Percentiles rank a stretch among this genome's conserved stretches.
These are phyloP conservation scores for Bombus impatiens DNA, from an alignment of 1,140 invertebrate genomes.

Conservation along the genomic window DNA sequence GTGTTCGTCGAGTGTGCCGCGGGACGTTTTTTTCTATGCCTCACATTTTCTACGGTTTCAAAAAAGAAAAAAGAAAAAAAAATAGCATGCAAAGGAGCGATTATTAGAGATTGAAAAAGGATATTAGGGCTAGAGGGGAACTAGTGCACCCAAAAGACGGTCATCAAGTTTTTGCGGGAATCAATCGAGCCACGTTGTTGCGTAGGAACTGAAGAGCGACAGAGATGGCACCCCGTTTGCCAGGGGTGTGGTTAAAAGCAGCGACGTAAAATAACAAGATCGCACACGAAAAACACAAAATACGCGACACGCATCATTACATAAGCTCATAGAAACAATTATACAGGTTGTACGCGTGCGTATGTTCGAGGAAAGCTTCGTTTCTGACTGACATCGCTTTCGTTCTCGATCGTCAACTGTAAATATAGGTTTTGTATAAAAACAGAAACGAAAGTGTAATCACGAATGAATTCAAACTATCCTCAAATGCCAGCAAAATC, in stretches of 20 bases:
- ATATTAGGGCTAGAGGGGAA: too few relatives aligned
- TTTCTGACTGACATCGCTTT: slow-evolving; percentile 25
- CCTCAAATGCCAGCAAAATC: not conserved
- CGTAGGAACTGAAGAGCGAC: not conserved
- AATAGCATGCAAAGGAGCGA: slow-evolving; percentile 14
- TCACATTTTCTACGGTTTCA: slow-evolving; percentile 73
- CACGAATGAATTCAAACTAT: not conserved
- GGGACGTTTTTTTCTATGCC: slow-evolving; percentile 71
- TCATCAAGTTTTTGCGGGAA: not conserved
- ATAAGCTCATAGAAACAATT: not conserved
- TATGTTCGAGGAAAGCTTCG: not conserved
- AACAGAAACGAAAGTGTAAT: slow-evolving; percentile 12
- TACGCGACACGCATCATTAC: not conserved
- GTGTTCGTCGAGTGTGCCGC: slow-evolving; percentile 52
- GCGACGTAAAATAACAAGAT: not conserved
- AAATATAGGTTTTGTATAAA: slow-evolving; percentile 27
- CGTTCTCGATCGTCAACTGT: slow-evolving; percentile 3
- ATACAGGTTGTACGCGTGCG: slow-evolving; percentile 9
- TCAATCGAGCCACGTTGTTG: not conserved
- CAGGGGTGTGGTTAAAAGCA: not conserved
- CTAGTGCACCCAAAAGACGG: not conserved
- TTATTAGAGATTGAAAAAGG: not conserved
- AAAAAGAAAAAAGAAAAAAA: slow-evolving; percentile 20
- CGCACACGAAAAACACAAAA: not conserved
- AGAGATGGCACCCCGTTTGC: not conserved